These are phyloP conservation scores for Pangasius mekongensis DNA, from an alignment of 2,797 vertebrate genomes.

Conservation along the genomic window DNA sequence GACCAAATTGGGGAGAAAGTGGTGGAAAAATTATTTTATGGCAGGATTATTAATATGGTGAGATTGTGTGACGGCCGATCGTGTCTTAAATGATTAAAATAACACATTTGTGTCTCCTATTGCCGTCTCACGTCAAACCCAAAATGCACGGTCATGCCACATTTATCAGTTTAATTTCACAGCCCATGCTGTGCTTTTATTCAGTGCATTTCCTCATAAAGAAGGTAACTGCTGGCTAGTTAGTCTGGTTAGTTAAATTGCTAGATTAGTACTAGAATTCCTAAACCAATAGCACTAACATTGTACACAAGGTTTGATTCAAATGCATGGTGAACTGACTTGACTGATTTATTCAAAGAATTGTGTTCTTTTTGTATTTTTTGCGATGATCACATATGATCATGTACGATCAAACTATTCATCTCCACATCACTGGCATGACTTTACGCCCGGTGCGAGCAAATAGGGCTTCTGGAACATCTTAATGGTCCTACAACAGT, in stretches of 20 bases:
- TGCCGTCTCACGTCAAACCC: neutral
- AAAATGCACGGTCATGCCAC: neutral
- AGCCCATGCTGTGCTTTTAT: neutral
- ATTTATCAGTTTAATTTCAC: neutral
- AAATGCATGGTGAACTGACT: neutral
- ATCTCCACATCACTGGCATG: neutral
- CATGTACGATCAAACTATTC: neutral
- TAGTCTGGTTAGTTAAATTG: neutral
- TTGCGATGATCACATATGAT: neutral
- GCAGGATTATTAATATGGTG: neutral
- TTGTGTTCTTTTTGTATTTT: neutral
- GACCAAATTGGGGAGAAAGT: neutral
- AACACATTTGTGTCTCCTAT: neutral
- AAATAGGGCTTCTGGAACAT: neutral
- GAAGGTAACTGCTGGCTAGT: neutral
- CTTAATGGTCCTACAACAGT: neutral
- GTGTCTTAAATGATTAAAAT: neutral
- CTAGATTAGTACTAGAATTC: neutral
- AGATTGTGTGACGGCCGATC: no score
- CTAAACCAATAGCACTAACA: neutral
- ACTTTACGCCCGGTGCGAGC: neutral
- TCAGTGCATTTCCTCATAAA: neutral
- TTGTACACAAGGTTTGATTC: neutral
- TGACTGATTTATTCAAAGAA: neutral
- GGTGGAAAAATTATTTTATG: neutral